Evolutionary conservation across 2,113 vertebrate genomes (phyloP).

Genomic region (Catharus fuscescens): DNA sequence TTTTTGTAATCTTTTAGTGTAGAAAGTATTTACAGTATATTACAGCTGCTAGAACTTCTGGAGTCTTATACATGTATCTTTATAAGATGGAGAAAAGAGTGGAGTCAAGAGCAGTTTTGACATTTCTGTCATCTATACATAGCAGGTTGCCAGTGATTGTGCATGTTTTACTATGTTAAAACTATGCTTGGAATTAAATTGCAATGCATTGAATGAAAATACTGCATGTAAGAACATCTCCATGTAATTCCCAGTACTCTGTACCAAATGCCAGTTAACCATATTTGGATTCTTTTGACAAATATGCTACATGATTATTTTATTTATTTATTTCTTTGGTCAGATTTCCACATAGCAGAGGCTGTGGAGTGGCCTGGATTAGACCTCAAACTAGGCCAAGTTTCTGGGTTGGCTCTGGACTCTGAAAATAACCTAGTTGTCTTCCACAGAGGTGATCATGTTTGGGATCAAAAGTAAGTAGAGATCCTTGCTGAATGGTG

Average conservation of each 20-base stretch:
- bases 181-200: neutral
- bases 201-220: neutral
- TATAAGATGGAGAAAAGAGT: neutral
- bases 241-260: neutral
- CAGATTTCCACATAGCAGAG: constrained; percentile 88
- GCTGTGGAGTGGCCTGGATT: constrained; percentile 83
- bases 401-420: constrained; percentile 92
- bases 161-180: constrained; percentile 25
- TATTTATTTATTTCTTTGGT: neutral
- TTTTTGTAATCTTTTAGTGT: neutral
- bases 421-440: constrained; percentile 87
- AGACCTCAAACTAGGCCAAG: constrained; percentile 87
- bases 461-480: constrained; percentile 91
- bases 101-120: neutral
- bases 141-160: constrained; percentile 18
- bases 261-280: neutral
- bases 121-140: neutral
- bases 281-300: neutral
- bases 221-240: constrained; percentile 33
- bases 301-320: neutral
- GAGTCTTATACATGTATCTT: neutral
- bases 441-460: constrained; percentile 93
- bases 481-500: neutral
- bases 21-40: neutral
- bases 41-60: neutral